Base-by-base conservation (phyloP, 1,140 invertebrate genomes). In the Heliconius congener region DNA sequence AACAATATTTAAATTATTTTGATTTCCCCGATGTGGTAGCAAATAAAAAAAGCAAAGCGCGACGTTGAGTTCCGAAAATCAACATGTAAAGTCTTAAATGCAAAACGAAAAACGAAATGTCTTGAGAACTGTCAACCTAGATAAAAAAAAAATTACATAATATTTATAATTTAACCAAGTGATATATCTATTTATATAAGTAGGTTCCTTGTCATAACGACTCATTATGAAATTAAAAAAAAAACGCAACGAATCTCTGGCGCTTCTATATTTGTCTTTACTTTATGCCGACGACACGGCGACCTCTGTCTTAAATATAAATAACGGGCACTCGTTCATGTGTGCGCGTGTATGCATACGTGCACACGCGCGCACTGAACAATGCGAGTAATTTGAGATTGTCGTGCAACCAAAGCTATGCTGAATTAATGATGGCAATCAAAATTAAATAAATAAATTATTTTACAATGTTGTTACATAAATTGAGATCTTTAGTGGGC, bases 241-340 rank as follows among this genome's bases (percentile, higher is more conserved):
- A 84, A 84, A 85, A 80, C 82, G 78, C 75, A 77, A 71, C 81
- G 85, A 84, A 85, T 85, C 79, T 84, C 71, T 82, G 85, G 74
- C 80, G 75, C 80, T 86, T 87, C 83, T 87, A 85, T 86, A 87
- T 88, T 88, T 87, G 86, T 89, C 86, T 81, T 83, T 86, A 84
- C 83, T 87, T 85, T 87, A 85, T 83, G 81, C 81, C 83, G 84
- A 85, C 85, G 84, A 88, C 89, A 89, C 85, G 85, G 85, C 84
- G 86, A 89, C 88, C 87, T 89, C 84, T 80, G 85, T 82, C 85
- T 88, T 85, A 81, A 76, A 88, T 92, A 88, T 89, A 90, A 90
- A 89, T 90, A 90, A 91, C 82, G 81, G 82, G 80, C 72, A 83
- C 83, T 76, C 81, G 80, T 30, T 3, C 76, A 77, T 86, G 87